Evolutionary conservation across 2,888 invertebrate species (phyloP), one percentile per base, ranked within the genome.

Genomic region (Caradrina clavipalpis): DNA sequence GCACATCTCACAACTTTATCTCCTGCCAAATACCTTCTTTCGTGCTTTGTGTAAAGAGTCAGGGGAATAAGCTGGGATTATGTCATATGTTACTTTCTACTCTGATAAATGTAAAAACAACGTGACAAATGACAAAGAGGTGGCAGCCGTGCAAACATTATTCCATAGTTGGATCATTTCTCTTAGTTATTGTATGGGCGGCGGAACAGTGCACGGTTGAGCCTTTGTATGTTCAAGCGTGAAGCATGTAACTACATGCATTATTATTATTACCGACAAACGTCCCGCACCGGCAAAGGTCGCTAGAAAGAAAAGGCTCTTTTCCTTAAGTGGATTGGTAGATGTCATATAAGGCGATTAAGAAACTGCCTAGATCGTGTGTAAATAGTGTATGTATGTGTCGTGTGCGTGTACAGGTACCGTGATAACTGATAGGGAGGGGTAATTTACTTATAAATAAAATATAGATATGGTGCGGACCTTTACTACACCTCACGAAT

Each of bases 31-130:
- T 84, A 82, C 78, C 70, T 83, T 71, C 65, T 81, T 76, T 85
- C 78, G 50, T 81, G 82, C 80, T 82, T 82, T 84, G 76, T 84
- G 68, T 73, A 53, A 63, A 73, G 79, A 83, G 76, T 72, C 84
- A 53, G 47, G 85, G 84, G 84, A 86, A 86, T 85, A 86, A 76
- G 80, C 78, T 71, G 74, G 77, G 78, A 84, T 86, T 86, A 83
- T 86, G 82, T 84, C 85, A 81, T 84, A 85, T 68, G 76, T 84
- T 78, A 77, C 67, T 72, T 78, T 80, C 15, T 74, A 76, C 75
- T 78, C 80, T 83, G 86, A 86, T 81, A 86, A 87, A 87, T 85
- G 81, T 83, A 79, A 80, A 87, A 87, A 86, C 80, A 82, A 82
- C 78, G 85, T 87, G 82, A 83, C 73, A 81, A 84, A 87, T 80